These are phyloP conservation scores for Macrosiphum euphorbiae DNA, from an alignment of 2,888 invertebrate species.

Conservation along the genomic window DNA sequence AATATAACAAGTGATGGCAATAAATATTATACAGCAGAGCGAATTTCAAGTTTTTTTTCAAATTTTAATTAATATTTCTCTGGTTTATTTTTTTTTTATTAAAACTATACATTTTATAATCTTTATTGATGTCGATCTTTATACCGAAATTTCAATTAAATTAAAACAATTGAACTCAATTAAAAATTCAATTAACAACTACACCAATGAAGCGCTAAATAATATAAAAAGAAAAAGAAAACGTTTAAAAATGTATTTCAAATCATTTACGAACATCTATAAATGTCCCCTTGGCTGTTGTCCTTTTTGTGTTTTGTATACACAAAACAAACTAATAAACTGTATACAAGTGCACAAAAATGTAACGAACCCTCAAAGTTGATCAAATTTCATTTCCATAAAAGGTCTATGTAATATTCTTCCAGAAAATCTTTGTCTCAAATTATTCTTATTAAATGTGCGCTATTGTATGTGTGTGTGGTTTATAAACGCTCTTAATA, in stretches of 20 bases:
- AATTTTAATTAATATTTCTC: background rate
- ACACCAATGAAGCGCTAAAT: background rate
- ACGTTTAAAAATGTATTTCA: background rate
- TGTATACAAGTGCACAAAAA: background rate
- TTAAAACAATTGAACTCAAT: too few species aligned
- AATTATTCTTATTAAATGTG: conserved; percentile 41
- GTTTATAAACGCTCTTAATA: conserved; percentile 1
- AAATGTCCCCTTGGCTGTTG: background rate
- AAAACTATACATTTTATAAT: background rate
- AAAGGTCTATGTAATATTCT: background rate
- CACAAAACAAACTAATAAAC: conserved; percentile 5
- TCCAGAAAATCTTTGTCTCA: background rate
- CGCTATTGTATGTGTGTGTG: background rate
- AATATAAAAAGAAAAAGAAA: background rate
- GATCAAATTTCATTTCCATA: conserved; percentile 9
- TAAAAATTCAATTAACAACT: too few species aligned
- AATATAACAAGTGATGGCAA: background rate
- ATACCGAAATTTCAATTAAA: background rate
- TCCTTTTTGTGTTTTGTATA: background rate
- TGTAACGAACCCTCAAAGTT: background rate
- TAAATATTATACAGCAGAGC: background rate
- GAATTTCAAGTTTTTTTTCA: background rate
- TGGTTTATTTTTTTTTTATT: background rate
- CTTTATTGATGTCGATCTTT: background rate
- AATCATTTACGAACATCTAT: background rate